These are phyloP conservation scores for Hipposideros larvatus DNA, from an alignment of 2,797 vertebrate genomes.

Conservation along the genomic window DNA sequence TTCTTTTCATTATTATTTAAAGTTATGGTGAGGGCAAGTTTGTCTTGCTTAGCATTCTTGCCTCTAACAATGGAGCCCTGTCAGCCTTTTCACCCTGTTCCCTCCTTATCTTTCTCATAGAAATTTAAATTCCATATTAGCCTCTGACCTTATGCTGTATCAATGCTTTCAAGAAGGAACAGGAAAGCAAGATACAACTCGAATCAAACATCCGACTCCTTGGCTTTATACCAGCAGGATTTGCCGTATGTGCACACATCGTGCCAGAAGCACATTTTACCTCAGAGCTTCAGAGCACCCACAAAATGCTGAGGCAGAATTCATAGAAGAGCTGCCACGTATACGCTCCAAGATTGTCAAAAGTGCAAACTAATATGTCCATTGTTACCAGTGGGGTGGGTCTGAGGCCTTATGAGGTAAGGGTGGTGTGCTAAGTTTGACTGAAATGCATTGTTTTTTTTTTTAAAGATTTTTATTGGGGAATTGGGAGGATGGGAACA, in stretches of 20 bases:
- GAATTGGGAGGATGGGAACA: too few relatives aligned
- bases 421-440: background rate
- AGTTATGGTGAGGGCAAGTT: background rate
- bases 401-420: background rate
- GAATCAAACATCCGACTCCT: background rate
- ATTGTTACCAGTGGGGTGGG: accelerated
- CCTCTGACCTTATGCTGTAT: background rate
- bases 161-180: background rate
- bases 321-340: background rate
- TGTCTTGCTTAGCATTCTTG: background rate
- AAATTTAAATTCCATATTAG: background rate
- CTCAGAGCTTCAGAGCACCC: background rate
- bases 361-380: too few relatives aligned
- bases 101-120: slow-evolving; percentile 7
- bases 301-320: background rate
- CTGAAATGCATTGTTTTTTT: background rate
- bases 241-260: background rate
- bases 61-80: background rate
- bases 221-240: background rate
- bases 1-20: background rate
- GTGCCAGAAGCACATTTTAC: background rate
- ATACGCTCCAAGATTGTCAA: background rate
- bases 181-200: background rate
- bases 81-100: background rate
- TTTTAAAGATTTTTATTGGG: too few relatives aligned